Conservation (phyloP, 1,140 invertebrate genomes). For the Halictus rubicundus region DNA sequence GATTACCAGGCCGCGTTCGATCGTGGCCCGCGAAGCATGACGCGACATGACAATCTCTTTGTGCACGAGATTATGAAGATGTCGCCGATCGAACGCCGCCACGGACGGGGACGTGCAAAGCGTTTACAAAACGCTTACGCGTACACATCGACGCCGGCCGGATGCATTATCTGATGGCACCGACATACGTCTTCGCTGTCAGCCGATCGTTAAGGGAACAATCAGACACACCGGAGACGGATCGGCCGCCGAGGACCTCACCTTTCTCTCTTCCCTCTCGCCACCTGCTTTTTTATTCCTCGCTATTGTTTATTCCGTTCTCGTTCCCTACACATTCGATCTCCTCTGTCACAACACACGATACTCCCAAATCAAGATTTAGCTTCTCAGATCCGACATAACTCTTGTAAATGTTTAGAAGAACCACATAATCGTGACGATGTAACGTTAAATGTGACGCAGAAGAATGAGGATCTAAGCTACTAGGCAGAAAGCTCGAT, state of each 20-base stretch:
- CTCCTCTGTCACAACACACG: neutral
- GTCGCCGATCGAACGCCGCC: slow-evolving; percentile 46
- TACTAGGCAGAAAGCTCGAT: too few relatives aligned
- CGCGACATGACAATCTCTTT: slow-evolving; percentile 60
- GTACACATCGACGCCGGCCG: slow-evolving; percentile 47
- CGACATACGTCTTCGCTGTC: slow-evolving; percentile 65
- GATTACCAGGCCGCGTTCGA: neutral
- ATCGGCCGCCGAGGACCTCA: slow-evolving; percentile 31
- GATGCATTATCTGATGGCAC: slow-evolving; percentile 62
- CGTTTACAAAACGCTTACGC: slow-evolving; percentile 56
- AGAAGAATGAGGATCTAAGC: too few relatives aligned
- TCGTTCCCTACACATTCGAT: neutral
- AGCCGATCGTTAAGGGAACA: slow-evolving; percentile 64
- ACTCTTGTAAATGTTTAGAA: too few relatives aligned
- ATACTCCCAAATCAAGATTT: neutral
- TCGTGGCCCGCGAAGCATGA: slow-evolving; percentile 36
- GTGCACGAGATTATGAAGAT: slow-evolving; percentile 59
- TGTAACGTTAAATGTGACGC: too few relatives aligned
- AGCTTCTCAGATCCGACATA: too few relatives aligned
- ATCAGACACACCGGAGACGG: slow-evolving; percentile 53
- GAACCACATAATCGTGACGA: too few relatives aligned
- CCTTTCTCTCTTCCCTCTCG: slow-evolving; percentile 2
- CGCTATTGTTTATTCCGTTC: slow-evolving; percentile 23
- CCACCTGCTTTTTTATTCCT: slow-evolving; percentile 26
- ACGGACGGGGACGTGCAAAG: slow-evolving; percentile 41